These are phyloP conservation scores for Aphodius sticticus DNA, from an alignment of 2,888 invertebrate genomes.

Conservation along the genomic window DNA sequence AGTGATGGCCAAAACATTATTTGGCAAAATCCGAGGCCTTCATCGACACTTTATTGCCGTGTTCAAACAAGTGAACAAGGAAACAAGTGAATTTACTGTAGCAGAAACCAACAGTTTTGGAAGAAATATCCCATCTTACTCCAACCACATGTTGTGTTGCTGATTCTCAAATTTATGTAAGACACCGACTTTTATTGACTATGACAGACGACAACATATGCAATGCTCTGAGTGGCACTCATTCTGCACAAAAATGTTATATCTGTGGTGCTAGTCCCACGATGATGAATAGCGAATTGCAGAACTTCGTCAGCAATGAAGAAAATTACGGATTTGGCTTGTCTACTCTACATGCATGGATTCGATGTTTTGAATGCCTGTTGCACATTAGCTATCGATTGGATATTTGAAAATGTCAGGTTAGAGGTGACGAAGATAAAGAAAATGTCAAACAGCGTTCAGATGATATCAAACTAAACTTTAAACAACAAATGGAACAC, in stretches of 20 bases:
- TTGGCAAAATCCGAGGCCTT: too few species aligned
- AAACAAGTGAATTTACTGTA: too few species aligned
- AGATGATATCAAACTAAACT: slow-evolving; percentile 28
- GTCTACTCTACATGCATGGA: slow-evolving; percentile 49
- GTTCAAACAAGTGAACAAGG: too few species aligned
- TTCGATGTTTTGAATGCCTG: slow-evolving; percentile 49
- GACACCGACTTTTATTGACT: slow-evolving; percentile 15
- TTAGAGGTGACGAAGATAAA: too few species aligned
- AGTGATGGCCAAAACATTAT: too few species aligned
- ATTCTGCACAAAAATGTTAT: too few species aligned
- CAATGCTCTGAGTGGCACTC: too few species aligned
- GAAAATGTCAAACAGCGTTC: slow-evolving; percentile 6
- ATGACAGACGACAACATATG: too few species aligned
- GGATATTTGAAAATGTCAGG: slow-evolving; percentile 43
- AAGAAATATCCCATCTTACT: slow-evolving; percentile 12
- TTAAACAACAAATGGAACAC: slow-evolving; percentile 38
- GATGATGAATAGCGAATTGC: slow-evolving; percentile 14
- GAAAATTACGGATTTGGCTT: slow-evolving; percentile 38
- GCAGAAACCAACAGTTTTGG: not conserved
- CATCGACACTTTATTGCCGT: too few species aligned
- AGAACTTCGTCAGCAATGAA: slow-evolving; percentile 1
- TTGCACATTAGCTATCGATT: slow-evolving; percentile 48
- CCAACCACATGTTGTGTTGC: not conserved
- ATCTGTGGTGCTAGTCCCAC: slow-evolving; percentile 21
- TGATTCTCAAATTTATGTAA: slow-evolving; percentile 14